Conservation (phyloP, 2,113 vertebrate genomes). For the Semnornis frantzii region DNA sequence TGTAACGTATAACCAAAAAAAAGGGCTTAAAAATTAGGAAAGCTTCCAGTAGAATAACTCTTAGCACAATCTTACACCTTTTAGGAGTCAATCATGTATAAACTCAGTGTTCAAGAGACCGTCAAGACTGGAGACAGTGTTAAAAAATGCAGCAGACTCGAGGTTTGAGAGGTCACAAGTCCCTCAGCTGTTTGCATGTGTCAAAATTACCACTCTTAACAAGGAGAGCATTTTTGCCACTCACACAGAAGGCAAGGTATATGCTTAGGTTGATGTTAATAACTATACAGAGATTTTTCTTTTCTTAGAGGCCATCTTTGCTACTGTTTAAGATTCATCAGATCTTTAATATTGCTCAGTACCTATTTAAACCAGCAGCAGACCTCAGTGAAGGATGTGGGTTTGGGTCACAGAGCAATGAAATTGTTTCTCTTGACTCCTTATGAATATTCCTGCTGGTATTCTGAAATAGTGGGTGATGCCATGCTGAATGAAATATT, state of each 20-base stretch:
- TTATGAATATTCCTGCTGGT: not conserved
- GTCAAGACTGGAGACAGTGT: not conserved
- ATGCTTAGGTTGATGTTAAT: not conserved
- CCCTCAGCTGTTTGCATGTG: not conserved
- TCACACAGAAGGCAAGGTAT: not conserved
- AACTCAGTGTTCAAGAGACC: not conserved
- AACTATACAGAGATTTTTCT: not conserved
- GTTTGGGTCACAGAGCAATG: not conserved
- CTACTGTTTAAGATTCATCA: not conserved
- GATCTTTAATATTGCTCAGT: not conserved
- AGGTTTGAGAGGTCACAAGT: not conserved
- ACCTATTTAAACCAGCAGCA: conserved; percentile 3
- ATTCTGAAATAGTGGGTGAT: not conserved
- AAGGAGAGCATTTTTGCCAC: not conserved
- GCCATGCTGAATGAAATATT: not conserved
- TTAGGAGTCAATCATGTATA: not conserved
- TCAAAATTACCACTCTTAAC: not conserved
- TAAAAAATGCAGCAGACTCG: not conserved
- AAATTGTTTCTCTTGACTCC: not conserved
- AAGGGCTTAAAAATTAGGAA: not conserved
- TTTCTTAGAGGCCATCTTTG: not conserved
- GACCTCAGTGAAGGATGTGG: not conserved
- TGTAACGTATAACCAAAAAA: not conserved
- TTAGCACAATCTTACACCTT: not conserved
- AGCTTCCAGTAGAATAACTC: not conserved